Conservation (phyloP, 2,888 invertebrate genomes). For the Tridacna gigas region DNA sequence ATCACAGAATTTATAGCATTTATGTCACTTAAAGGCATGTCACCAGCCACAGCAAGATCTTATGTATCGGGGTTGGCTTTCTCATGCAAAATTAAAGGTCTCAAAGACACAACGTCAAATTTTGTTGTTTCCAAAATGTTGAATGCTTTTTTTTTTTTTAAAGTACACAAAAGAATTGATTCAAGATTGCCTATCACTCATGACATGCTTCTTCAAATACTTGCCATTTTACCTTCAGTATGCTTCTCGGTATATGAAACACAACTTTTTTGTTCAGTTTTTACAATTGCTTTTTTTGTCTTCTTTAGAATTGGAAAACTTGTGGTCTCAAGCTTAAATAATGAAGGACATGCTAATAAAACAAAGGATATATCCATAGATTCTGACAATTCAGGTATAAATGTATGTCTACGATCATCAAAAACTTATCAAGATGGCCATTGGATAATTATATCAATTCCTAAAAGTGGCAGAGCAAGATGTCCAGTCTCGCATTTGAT, state of each 20-base stretch:
- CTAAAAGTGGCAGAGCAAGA: background rate
- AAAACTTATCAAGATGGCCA: background rate
- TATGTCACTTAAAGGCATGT: too few species aligned
- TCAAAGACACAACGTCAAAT: background rate
- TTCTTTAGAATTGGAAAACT: background rate
- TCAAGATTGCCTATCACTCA: background rate
- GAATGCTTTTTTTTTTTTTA: background rate
- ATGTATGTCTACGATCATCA: background rate
- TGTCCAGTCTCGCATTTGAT: background rate
- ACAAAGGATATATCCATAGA: background rate
- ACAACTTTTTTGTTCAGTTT: background rate
- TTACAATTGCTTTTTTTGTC: background rate
- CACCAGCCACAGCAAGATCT: too few species aligned
- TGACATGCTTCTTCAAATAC: background rate
- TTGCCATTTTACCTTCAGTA: background rate
- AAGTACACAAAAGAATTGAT: background rate
- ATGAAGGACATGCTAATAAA: background rate
- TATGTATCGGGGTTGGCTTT: too few species aligned
- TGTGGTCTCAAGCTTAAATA: background rate
- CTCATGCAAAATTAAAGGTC: background rate
- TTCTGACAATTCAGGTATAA: background rate
- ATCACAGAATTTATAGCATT: too few species aligned
- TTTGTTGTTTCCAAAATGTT: background rate
- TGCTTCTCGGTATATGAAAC: background rate
- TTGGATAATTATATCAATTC: background rate